Percentiles rank a stretch among this genome's conserved stretches.
Conservation (phyloP, 1,140 invertebrate genomes). For the Pachyrhynchus sulphureomaculatus region DNA sequence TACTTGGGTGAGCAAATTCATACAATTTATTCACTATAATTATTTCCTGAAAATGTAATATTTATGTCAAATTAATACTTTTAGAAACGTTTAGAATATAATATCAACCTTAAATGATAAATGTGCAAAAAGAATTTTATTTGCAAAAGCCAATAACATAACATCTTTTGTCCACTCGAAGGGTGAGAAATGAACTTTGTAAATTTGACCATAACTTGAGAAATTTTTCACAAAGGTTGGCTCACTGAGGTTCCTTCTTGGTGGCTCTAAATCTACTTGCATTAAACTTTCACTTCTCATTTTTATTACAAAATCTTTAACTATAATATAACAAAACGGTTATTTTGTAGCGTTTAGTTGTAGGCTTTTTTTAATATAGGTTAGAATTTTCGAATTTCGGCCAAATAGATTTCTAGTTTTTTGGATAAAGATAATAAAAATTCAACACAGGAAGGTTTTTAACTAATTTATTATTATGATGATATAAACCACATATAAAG, state of each 20-base stretch:
- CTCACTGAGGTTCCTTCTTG: constrained; percentile 23
- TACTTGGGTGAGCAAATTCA: constrained; percentile 56
- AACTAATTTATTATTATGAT: too few relatives aligned
- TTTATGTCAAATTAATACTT: not conserved
- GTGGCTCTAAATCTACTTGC: constrained; percentile 13
- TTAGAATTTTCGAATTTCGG: too few relatives aligned
- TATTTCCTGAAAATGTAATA: constrained; percentile 39
- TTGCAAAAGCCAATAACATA: constrained; percentile 46
- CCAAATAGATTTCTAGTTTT: too few relatives aligned
- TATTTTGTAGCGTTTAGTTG: too few relatives aligned
- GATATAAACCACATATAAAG: too few relatives aligned
- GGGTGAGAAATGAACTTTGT: constrained; percentile 44
- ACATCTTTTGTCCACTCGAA: constrained; percentile 49
- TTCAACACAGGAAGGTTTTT: too few relatives aligned
- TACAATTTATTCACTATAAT: constrained; percentile 39
- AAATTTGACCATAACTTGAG: constrained; percentile 43
- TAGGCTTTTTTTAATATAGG: too few relatives aligned
- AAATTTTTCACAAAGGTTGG: constrained; percentile 38
- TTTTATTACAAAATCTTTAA: too few relatives aligned
- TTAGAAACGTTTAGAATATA: not conserved
- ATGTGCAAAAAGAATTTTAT: constrained; percentile 42
- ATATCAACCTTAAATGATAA: constrained; percentile 37
- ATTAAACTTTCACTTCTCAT: too few relatives aligned
- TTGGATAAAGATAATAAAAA: too few relatives aligned
- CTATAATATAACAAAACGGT: too few relatives aligned